Conservation (phyloP, 2,888 invertebrate species). For the Cheilosia pagana region DNA sequence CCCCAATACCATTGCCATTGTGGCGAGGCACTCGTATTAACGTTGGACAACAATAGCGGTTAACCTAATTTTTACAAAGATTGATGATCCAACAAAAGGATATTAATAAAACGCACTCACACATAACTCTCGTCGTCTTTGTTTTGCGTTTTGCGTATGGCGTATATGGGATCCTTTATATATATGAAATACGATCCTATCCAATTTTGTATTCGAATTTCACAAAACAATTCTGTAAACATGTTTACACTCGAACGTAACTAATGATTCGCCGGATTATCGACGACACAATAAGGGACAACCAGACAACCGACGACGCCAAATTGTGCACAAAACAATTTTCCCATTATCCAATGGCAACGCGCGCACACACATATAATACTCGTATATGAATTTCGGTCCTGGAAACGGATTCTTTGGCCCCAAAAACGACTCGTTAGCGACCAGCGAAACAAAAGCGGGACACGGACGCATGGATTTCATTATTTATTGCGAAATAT, state of each 20-base stretch:
- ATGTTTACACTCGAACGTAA: constrained; percentile 65
- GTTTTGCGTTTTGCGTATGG: constrained; percentile 11
- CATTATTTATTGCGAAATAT: constrained; percentile 75
- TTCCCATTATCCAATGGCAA: constrained; percentile 52
- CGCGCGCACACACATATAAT: background rate
- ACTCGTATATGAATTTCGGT: background rate
- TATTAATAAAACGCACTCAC: constrained; percentile 35
- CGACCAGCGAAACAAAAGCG: constrained; percentile 56
- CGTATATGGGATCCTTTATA: background rate
- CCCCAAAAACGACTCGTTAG: constrained; percentile 33
- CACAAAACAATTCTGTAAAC: constrained; percentile 52
- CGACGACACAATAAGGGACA: constrained; percentile 8
- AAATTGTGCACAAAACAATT: constrained; percentile 63
- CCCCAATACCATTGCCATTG: background rate
- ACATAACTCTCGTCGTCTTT: constrained; percentile 21
- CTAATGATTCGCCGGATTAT: constrained; percentile 70
- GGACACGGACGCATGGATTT: constrained; percentile 57
- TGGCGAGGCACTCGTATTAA: constrained; percentile 20
- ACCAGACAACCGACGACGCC: constrained; percentile 1
- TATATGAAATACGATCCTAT: constrained; percentile 41
- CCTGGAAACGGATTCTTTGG: constrained; percentile 30
- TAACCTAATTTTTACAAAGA: constrained; percentile 56
- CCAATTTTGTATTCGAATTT: constrained; percentile 34
- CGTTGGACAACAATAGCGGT: constrained; percentile 39
- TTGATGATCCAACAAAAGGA: constrained; percentile 51